These are phyloP conservation scores for Thymelicus sylvestris DNA, from an alignment of 2,888 invertebrate species.

Conservation along the genomic window DNA sequence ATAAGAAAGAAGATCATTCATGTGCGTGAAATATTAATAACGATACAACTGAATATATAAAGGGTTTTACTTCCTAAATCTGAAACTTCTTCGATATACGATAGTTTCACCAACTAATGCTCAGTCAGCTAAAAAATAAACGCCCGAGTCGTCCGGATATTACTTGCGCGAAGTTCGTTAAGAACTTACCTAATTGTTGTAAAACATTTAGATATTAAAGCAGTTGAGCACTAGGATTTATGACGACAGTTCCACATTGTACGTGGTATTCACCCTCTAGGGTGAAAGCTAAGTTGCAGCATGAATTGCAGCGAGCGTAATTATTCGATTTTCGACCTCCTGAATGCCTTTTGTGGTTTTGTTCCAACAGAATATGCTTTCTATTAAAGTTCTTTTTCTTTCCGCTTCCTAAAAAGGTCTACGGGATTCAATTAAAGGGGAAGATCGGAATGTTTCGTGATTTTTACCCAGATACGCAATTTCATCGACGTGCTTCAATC, in stretches of 20 bases:
- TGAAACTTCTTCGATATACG: background rate
- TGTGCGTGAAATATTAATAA: no score
- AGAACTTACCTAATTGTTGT: conserved; percentile 66
- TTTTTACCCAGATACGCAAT: conserved; percentile 72
- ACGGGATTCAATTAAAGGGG: conserved; percentile 80
- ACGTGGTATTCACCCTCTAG: conserved; percentile 44
- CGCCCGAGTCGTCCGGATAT: conserved; percentile 7
- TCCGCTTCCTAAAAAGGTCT: conserved; percentile 76
- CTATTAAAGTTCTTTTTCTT: conserved; percentile 76
- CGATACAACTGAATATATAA: no score
- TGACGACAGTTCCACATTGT: conserved; percentile 58
- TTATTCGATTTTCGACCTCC: conserved; percentile 73
- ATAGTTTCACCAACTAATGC: conserved; percentile 11
- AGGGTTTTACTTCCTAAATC: no score
- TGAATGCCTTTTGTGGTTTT: conserved; percentile 78
- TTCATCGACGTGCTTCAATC: conserved; percentile 70
- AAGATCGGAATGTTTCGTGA: conserved; percentile 80
- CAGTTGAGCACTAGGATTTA: conserved; percentile 66
- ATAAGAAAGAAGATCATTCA: no score
- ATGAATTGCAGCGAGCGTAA: conserved; percentile 58
- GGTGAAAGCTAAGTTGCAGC: conserved; percentile 70
- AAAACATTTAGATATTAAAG: conserved; percentile 72
- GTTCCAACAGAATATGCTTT: conserved; percentile 64
- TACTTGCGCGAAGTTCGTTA: conserved; percentile 60
- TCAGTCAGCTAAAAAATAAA: conserved; percentile 10